phyloP scores from a whole-genome alignment of 2,113 vertebrate genomes.

The Xenopus tropicalis region UCB_Xtro_10.0 CM004451.2:30730501-30731000 shows the following conservation, averaged over 20 bases:
- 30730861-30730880: slow-evolving; percentile 41
- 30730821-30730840: slow-evolving; percentile 52
- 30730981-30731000: slow-evolving; percentile 34
- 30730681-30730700: slow-evolving; percentile 53
- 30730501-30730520: too few relatives aligned
- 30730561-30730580: not conserved
- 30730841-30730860: slow-evolving; percentile 45
- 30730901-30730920: slow-evolving; percentile 57
- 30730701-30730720: slow-evolving; percentile 51
- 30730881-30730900: slow-evolving; percentile 51
- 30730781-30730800: slow-evolving; percentile 62
- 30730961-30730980: slow-evolving; percentile 30
- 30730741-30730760: slow-evolving; percentile 59
- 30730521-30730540: too few relatives aligned
- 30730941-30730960: slow-evolving; percentile 43
- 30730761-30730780: slow-evolving; percentile 63
- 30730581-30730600: not conserved
- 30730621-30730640: slow-evolving; percentile 39
- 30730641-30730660: slow-evolving; percentile 49
- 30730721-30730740: slow-evolving; percentile 62
- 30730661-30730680: slow-evolving; percentile 52
- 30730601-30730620: slow-evolving; percentile 38
- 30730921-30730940: slow-evolving; percentile 55
- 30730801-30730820: slow-evolving; percentile 60
- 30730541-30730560: not conserved